Base-by-base conservation (phyloP, 2,888 invertebrate genomes). In the Spilarctia lutea region DNA sequence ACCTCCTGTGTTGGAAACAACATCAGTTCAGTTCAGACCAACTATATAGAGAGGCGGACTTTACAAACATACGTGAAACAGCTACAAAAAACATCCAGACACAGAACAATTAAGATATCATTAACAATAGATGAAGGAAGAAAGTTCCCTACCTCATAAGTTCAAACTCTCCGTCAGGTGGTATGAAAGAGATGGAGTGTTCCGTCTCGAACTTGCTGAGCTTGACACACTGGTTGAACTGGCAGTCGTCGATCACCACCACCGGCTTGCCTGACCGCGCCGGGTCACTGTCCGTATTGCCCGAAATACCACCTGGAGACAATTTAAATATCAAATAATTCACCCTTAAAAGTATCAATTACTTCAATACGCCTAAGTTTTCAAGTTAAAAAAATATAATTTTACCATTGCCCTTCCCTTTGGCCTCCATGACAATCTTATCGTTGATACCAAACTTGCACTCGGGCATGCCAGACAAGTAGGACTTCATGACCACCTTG, bases 361-460 rank as follows among this genome's bases (percentile, higher is more conserved):
- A n/a, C n/a, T n/a, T n/a, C n/a, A n/a, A n/a, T n/a, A n/a, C n/a
- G n/a, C n/a, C 35, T 4, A 35, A 3, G 6, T 35, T 35, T 35
- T 35, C 35, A 35, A 4, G 3, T 4, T 39, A 39, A 39, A 39
- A 11, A 39, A 39, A 39, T 11, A 39, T 11, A 6, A 39, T 39
- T 13, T 89, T 74, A 91, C 97, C 95, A 69, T 96, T 96, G 27
- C 97, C 97, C 86, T 98, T 98, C 4, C 98, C 98, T 91, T 98
- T 98, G 0, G 98, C 97, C 89, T 99, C 99, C 98, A 99, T 99
- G 11, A 99, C 98, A 76, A 99, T 98, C 94, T 99, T 99, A 93
- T 99, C 99, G 90, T 99, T 99, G 89, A 99, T 99, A 27, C 99
- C 99, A 92, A 98, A 99, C 96, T 99, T 99, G 96, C 99, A 99